These are phyloP conservation scores for Pipa parva DNA, from an alignment of 2,113 vertebrate genomes.

Conservation along the genomic window DNA sequence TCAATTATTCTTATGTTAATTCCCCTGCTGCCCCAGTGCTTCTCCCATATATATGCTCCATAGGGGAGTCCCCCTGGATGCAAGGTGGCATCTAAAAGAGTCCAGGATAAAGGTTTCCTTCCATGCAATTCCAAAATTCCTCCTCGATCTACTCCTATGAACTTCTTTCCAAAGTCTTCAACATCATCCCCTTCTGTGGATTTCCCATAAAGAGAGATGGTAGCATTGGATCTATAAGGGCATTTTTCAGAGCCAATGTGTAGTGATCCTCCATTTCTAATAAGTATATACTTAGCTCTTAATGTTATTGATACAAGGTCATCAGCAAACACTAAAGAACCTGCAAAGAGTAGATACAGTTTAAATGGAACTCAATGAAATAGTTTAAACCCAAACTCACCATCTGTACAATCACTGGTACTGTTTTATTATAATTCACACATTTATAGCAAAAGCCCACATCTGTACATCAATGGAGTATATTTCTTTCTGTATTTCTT, in stretches of 20 bases:
- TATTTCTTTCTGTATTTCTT: too few relatives aligned
- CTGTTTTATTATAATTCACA: too few relatives aligned
- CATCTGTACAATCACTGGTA: too few relatives aligned
- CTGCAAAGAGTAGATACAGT: constrained; percentile 26
- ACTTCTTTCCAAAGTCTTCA: constrained; percentile 47
- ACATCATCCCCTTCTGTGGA: constrained; percentile 30
- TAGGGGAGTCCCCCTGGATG: constrained; percentile 44
- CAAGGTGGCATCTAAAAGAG: constrained; percentile 38
- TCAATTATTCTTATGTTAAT: constrained; percentile 49
- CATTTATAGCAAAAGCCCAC: too few relatives aligned
- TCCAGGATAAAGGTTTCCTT: constrained; percentile 43
- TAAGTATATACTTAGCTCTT: constrained; percentile 42
- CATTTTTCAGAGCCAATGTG: constrained; percentile 45
- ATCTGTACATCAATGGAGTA: too few relatives aligned
- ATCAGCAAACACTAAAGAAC: constrained; percentile 44
- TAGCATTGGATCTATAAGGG: constrained; percentile 31
- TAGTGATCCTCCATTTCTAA: constrained; percentile 41
- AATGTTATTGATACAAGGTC: constrained; percentile 42
- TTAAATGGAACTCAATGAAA: too few relatives aligned
- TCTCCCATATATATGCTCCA: constrained; percentile 45
- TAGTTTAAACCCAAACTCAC: too few relatives aligned
- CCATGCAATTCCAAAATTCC: constrained; percentile 47
- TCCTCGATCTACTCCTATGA: constrained; percentile 43
- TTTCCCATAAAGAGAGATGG: constrained; percentile 32
- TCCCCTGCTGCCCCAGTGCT: constrained; percentile 50